phyloP scores from a whole-genome alignment of 2,888 invertebrate species.

The Rhagium mordax region DNA sequence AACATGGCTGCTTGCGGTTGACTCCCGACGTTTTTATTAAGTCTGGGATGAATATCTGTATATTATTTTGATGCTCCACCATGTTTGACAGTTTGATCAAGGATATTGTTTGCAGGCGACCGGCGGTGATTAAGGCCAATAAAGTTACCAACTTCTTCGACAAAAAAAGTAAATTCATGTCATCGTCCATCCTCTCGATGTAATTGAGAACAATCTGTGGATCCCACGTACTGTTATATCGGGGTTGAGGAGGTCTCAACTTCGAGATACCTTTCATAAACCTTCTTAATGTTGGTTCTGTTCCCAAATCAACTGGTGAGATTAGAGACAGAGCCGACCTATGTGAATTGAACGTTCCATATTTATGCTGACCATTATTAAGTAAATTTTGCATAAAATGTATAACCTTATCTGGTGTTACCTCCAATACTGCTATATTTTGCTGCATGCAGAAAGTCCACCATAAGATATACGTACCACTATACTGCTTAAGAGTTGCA shows the following conservation, averaged over 20 bases:
- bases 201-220: background rate
- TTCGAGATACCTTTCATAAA: background rate
- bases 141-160: background rate
- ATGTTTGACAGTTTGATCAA: background rate
- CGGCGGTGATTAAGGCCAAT: background rate
- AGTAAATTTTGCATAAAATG: slow-evolving; percentile 26
- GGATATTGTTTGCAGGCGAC: background rate
- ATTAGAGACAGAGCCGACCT: slow-evolving; percentile 35
- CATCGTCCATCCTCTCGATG: background rate
- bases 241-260: background rate
- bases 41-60: background rate
- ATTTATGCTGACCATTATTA: background rate
- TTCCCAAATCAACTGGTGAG: slow-evolving; percentile 13
- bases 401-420: background rate
- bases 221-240: background rate
- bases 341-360: slow-evolving; percentile 31
- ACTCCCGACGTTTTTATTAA: background rate
- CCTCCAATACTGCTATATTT: background rate
- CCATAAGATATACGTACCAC: too few relatives aligned
- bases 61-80: background rate
- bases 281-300: background rate
- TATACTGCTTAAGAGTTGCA: too few relatives aligned
- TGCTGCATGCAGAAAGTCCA: too few relatives aligned
- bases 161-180: background rate
- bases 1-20: background rate